Evolutionary conservation across 2,113 vertebrate species (phyloP).

Genomic region (Myanophis thanlyinensis): DNA sequence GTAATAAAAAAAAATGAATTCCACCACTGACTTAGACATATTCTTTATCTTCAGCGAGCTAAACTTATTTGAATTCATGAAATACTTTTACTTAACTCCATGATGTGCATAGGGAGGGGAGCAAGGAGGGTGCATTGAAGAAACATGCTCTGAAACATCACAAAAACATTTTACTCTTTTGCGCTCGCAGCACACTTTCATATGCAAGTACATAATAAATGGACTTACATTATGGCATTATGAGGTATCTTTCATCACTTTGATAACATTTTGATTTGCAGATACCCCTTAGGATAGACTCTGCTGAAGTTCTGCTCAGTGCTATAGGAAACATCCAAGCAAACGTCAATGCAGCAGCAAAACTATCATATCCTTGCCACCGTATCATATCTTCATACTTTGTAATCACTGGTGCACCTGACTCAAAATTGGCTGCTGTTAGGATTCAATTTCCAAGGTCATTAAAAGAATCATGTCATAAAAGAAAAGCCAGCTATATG

Average conservation of each 20-base stretch:
- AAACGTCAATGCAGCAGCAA: neutral
- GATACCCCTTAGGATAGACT: neutral
- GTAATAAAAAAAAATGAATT: too few species aligned
- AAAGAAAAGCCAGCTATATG: neutral
- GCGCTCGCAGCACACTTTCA: neutral
- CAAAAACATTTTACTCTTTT: neutral
- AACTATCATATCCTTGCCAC: neutral
- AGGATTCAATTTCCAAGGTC: neutral
- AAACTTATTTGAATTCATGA: neutral
- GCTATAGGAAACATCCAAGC: neutral
- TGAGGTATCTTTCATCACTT: neutral
- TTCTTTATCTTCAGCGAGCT: neutral
- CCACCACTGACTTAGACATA: too few species aligned
- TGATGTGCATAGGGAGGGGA: neutral
- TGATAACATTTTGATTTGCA: neutral
- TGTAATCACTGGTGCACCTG: neutral
- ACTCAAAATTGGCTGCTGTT: neutral
- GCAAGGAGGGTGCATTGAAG: neutral
- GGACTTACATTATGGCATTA: neutral
- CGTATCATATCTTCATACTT: neutral
- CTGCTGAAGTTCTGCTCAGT: neutral
- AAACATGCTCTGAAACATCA: neutral
- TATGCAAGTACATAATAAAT: neutral
- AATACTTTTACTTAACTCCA: neutral
- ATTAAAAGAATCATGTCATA: neutral